Evolutionary conservation across 1,140 invertebrate species (phyloP).

Genomic region (Trichomalopsis sarcophagae): DNA sequence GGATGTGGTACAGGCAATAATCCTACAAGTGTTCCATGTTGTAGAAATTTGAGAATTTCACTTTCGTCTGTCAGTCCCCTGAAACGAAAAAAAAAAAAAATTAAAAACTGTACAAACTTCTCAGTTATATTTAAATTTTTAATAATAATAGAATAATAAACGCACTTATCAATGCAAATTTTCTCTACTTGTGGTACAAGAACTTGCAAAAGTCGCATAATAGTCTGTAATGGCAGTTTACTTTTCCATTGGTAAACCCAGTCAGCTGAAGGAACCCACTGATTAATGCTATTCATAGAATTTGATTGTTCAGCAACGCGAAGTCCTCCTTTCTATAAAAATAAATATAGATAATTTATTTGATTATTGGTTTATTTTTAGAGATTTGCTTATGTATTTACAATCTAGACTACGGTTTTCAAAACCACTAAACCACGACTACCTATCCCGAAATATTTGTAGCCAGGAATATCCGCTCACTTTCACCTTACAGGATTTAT

Average conservation of each 20-base stretch:
- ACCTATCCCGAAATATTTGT: too few species aligned
- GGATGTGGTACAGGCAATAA: conserved; percentile 98
- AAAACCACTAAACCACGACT: too few species aligned
- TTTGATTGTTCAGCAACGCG: conserved; percentile 67
- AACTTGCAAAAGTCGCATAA: conserved; percentile 98
- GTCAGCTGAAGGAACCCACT: conserved; percentile 91
- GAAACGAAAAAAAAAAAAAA: conserved; percentile 60
- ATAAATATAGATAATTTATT: conserved; percentile 31
- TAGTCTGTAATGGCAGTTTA: conserved; percentile 98
- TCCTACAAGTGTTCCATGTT: conserved; percentile 98
- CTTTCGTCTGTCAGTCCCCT: conserved; percentile 99
- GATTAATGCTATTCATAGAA: conserved; percentile 56
- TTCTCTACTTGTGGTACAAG: conserved; percentile 99
- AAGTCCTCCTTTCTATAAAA: conserved; percentile 72
- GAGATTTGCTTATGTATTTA: not conserved
- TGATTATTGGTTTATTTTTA: conserved; percentile 9
- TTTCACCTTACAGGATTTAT: too few species aligned
- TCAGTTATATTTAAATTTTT: not conserved
- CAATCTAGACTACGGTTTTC: too few species aligned
- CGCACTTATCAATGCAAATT: conserved; percentile 99
- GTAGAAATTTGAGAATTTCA: conserved; percentile 98
- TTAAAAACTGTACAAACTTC: conserved; percentile 22
- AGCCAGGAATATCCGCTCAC: too few species aligned
- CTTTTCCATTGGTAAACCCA: conserved; percentile 98
- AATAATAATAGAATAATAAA: conserved; percentile 49